A percentile compares a stretch with the other conserved stretches of the same genome.
Evolutionary conservation across 1,140 invertebrate genomes (phyloP).

Genomic region (Brachionus calyciflorus): DNA sequence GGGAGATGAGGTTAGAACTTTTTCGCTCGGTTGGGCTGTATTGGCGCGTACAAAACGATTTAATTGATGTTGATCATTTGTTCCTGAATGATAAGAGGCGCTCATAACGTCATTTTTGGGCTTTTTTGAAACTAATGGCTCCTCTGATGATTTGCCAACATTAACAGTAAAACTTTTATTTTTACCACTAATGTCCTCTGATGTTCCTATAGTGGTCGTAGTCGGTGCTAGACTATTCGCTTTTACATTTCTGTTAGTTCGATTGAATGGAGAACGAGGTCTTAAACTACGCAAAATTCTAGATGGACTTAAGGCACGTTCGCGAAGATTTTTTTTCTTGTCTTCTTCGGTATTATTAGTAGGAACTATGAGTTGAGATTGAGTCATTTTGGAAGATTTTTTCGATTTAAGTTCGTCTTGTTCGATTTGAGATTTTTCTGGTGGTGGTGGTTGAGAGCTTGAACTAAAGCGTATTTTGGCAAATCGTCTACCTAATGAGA

Average conservation of each 20-base stretch:
- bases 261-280: slow-evolving; percentile 35
- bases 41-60: slow-evolving; percentile 11
- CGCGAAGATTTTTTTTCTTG: slow-evolving; percentile 21
- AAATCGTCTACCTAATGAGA: slow-evolving; percentile 30
- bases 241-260: slow-evolving; percentile 6
- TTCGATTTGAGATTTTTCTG: slow-evolving; percentile 23
- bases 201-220: slow-evolving; percentile 5
- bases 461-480: slow-evolving; percentile 35
- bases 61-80: too few species aligned
- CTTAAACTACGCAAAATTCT: slow-evolving; percentile 39
- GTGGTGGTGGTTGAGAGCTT: slow-evolving; percentile 35
- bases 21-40: slow-evolving; percentile 11
- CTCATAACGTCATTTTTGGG: slow-evolving; percentile 8
- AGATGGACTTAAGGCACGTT: slow-evolving; percentile 32
- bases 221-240: slow-evolving; percentile 11
- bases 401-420: neutral
- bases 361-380: slow-evolving; percentile 11
- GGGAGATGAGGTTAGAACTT: neutral
- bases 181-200: slow-evolving; percentile 19
- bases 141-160: neutral
- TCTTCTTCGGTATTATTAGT: neutral
- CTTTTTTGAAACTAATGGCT: neutral
- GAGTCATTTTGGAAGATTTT: neutral
- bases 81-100: slow-evolving; percentile 25
- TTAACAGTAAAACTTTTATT: slow-evolving; percentile 43